Evolutionary conservation across 2,888 invertebrate species (phyloP).

Genomic region (Xestia c-nigrum): DNA sequence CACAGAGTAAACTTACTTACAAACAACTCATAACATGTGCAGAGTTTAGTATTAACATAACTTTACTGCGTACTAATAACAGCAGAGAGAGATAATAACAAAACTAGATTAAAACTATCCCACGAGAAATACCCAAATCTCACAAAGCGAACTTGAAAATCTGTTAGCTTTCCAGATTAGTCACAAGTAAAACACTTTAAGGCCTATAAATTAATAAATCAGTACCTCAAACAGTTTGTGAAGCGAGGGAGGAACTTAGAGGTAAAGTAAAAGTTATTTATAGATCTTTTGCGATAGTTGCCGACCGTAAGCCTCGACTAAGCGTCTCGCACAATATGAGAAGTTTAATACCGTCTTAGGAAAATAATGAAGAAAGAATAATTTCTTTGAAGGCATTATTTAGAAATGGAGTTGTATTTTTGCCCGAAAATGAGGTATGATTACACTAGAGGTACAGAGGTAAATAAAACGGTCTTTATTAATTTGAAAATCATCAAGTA

Average conservation of each 20-base stretch:
- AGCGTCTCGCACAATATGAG: slow-evolving; percentile 34
- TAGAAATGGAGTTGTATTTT: background rate
- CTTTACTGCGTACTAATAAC: background rate
- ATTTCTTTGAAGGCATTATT: background rate
- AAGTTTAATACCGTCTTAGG: background rate
- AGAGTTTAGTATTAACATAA: fast-evolving
- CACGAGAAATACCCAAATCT: slow-evolving; percentile 8
- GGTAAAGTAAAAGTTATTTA: slow-evolving; percentile 33
- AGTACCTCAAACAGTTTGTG: slow-evolving; percentile 26
- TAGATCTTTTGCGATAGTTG: slow-evolving; percentile 28
- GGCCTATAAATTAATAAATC: slow-evolving; percentile 36
- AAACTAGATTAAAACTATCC: slow-evolving; percentile 4
- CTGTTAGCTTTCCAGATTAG: slow-evolving; percentile 38
- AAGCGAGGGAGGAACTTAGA: slow-evolving; percentile 26
- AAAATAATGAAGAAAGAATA: background rate
- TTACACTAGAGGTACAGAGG: background rate
- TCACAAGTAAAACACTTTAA: slow-evolving; percentile 39
- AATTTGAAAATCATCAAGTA: too few species aligned
- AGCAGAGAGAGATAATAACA: background rate
- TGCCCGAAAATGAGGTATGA: background rate
- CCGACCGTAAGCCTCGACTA: slow-evolving; percentile 5
- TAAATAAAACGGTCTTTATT: background rate
- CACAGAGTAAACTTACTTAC: background rate
- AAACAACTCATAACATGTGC: background rate
- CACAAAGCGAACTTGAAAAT: slow-evolving; percentile 11